phyloP scores from a whole-genome alignment of 2,888 invertebrate genomes.

The Zhuqinia jingwanae region DNA sequence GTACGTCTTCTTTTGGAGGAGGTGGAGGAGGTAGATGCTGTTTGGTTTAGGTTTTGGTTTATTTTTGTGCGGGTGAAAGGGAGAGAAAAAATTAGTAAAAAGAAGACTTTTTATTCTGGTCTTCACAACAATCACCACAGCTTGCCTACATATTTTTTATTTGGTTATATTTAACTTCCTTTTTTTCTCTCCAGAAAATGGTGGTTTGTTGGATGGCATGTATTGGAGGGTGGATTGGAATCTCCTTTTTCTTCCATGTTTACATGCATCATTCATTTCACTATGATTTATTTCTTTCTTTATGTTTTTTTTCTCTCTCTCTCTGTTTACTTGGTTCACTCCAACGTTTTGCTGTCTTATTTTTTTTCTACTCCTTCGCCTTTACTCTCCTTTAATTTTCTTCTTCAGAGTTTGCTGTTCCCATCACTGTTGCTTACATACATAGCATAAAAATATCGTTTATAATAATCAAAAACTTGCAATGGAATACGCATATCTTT shows the following conservation, averaged over 20 bases:
- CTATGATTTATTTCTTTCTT: constrained; percentile 78
- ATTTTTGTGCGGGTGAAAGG: background rate
- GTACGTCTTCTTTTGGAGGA: constrained; percentile 62
- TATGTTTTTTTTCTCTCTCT: constrained; percentile 63
- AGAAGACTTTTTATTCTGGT: constrained; percentile 1
- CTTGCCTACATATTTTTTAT: background rate
- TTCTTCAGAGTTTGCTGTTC: constrained; percentile 9
- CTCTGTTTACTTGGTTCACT: too few species aligned
- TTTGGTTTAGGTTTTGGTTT: background rate
- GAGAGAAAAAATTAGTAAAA: background rate
- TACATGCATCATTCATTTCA: constrained; percentile 78
- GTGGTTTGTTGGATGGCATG: background rate
- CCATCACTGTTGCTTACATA: too few species aligned
- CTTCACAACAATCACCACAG: constrained; percentile 19
- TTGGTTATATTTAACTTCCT: background rate
- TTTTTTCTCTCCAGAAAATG: background rate
- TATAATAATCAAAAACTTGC: too few species aligned
- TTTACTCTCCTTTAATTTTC: background rate
- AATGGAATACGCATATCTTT: too few species aligned
- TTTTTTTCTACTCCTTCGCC: background rate
- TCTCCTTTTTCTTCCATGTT: constrained; percentile 69
- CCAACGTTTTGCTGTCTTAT: constrained; percentile 11
- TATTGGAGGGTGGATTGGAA: constrained; percentile 42
- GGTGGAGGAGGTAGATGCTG: constrained; percentile 7
- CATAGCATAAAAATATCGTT: too few species aligned